phyloP scores from a whole-genome alignment of 2,888 invertebrate genomes.

The Bibio marci region DNA sequence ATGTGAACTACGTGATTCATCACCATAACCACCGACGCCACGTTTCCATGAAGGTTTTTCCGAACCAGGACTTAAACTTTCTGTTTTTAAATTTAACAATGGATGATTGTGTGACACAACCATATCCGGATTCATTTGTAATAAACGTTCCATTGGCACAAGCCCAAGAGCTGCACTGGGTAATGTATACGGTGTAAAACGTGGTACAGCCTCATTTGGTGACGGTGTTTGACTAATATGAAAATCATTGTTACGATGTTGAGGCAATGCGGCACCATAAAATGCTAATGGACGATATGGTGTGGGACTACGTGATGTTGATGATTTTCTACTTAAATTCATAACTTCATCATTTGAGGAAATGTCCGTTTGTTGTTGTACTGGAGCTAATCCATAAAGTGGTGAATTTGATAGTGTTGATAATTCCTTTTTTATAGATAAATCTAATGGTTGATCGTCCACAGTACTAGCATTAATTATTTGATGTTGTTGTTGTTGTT shows the following conservation, averaged over 20 bases:
- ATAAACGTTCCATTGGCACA: constrained; percentile 49
- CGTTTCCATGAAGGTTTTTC: constrained; percentile 35
- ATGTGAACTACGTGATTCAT: constrained; percentile 5
- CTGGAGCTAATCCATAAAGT: constrained; percentile 38
- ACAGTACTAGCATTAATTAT: constrained; percentile 4
- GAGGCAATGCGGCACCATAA: constrained; percentile 8
- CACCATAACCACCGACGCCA: constrained; percentile 12
- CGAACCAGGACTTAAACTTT: constrained; percentile 45
- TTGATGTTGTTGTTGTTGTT: constrained; percentile 4
- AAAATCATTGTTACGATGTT: constrained; percentile 9
- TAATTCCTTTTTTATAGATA: constrained; percentile 66
- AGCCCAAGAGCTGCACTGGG: constrained; percentile 29
- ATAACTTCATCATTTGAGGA: constrained; percentile 47
- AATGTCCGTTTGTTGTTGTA: constrained; percentile 41
- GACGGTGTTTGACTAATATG: constrained; percentile 16
- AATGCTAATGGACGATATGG: constrained; percentile 32
- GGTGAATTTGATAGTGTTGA: constrained; percentile 44
- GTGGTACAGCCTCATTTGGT: constrained; percentile 16
- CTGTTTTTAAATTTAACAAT: constrained; percentile 36
- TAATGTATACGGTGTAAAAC: constrained; percentile 25
- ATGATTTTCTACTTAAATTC: constrained; percentile 56
- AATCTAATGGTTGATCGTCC: constrained; percentile 72
- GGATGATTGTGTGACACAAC: constrained; percentile 35
- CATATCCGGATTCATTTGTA: constrained; percentile 39
- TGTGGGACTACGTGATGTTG: constrained; percentile 43